These are phyloP conservation scores for Dolichopus griseipennis DNA, from an alignment of 2,888 invertebrate species.

Conservation along the genomic window DNA sequence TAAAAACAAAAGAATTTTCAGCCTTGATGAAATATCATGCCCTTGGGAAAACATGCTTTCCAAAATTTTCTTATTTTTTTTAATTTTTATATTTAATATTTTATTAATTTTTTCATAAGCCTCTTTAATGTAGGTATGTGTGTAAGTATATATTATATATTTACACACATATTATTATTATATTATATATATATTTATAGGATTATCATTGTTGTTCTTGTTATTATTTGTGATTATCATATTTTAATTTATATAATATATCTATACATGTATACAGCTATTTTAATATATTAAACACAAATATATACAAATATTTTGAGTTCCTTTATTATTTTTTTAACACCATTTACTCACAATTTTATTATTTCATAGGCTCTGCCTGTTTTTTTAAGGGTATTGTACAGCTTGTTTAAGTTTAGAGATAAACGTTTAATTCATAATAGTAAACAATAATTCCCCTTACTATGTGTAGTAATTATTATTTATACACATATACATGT, in stretches of 20 bases:
- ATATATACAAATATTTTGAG: not conserved
- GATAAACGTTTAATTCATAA: not conserved
- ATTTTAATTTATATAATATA: too few species aligned
- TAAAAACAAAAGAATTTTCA: not conserved
- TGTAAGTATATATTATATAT: too few species aligned
- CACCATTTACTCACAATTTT: not conserved
- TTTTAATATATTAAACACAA: too few species aligned
- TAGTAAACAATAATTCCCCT: not conserved
- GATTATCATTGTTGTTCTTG: too few species aligned
- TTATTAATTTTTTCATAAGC: not conserved
- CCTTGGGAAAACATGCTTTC: not conserved
- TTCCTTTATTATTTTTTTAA: not conserved
- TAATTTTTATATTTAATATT: not conserved
- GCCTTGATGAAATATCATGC: constrained; percentile 6
- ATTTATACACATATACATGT: too few species aligned
- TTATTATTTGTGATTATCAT: not conserved
- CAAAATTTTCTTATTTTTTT: not conserved
- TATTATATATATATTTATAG: too few species aligned
- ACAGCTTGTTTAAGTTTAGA: not conserved
- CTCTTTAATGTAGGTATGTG: not conserved
- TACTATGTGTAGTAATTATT: not conserved
- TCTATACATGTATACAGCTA: too few species aligned
- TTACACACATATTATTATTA: too few species aligned
- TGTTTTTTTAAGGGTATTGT: too few species aligned
- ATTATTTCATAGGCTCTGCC: too few species aligned